phyloP scores from a whole-genome alignment of 1,140 invertebrate species.

The Nebria ingens region DNA sequence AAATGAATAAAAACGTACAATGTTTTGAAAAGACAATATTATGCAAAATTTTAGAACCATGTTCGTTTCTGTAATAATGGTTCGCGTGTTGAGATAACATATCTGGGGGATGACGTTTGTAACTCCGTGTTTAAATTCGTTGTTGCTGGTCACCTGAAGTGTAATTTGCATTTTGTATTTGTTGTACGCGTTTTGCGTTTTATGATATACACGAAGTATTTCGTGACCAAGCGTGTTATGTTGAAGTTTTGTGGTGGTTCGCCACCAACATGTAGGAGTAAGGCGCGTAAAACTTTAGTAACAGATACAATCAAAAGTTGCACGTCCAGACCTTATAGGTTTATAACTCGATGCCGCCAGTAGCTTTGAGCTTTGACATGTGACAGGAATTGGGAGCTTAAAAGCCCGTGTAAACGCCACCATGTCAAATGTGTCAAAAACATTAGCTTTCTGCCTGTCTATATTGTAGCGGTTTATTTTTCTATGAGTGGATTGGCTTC shows the following conservation, averaged over 20 bases:
- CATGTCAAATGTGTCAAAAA: slow-evolving; percentile 5
- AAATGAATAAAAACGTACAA: too few relatives aligned
- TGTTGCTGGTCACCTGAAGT: slow-evolving; percentile 6
- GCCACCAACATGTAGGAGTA: not conserved
- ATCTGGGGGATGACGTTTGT: slow-evolving; percentile 1
- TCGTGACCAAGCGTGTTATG: not conserved
- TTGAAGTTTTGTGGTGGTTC: not conserved
- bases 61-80: too few relatives aligned
- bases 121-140: slow-evolving; percentile 7
- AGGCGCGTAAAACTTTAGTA: not conserved
- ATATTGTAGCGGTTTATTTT: not conserved
- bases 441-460: not conserved
- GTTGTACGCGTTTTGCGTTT: not conserved
- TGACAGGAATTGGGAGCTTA: slow-evolving; percentile 4
- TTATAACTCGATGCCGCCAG: not conserved
- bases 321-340: not conserved
- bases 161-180: slow-evolving; percentile 8
- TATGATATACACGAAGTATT: not conserved
- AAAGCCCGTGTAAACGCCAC: not conserved
- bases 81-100: not conserved
- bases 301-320: slow-evolving; percentile 3
- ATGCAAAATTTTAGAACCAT: too few relatives aligned
- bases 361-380: not conserved
- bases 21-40: too few relatives aligned
- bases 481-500: not conserved